A percentile compares a stretch with the other conserved stretches of the same genome.
phyloP scores from a whole-genome alignment of 2,797 vertebrate genomes.

The Anisognathus igniventris region DNA sequence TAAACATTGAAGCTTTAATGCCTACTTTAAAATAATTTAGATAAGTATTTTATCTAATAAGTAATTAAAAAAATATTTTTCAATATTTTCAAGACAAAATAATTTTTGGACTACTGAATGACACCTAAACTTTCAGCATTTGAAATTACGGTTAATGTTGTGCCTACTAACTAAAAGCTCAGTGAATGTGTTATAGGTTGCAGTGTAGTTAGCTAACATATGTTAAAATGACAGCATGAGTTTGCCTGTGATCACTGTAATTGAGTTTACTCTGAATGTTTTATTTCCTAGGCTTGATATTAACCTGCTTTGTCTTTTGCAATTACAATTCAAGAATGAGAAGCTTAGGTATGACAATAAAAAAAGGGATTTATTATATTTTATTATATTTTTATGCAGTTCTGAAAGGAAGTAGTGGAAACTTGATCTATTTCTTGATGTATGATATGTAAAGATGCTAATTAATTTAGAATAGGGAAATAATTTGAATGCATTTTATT shows the following conservation, averaged over 20 bases:
- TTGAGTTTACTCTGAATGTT: not conserved
- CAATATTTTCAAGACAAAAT: not conserved
- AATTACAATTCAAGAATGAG: not conserved
- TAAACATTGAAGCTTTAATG: not conserved
- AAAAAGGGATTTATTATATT: not conserved
- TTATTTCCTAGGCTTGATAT: not conserved
- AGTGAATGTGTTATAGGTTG: not conserved
- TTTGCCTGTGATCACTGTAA: not conserved
- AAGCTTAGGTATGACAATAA: not conserved
- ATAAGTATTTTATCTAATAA: not conserved
- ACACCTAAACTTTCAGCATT: not conserved
- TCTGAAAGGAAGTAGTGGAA: not conserved
- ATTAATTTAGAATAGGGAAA: not conserved
- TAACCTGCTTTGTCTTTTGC: not conserved
- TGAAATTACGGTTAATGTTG: not conserved
- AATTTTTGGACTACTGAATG: not conserved
- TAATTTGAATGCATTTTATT: not conserved
- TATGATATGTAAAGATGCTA: not conserved
- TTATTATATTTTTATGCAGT: not conserved
- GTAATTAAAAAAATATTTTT: not conserved
- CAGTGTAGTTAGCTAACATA: not conserved
- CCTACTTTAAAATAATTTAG: not conserved
- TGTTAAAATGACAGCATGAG: not conserved
- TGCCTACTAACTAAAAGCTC: not conserved
- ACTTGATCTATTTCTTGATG: not conserved